These are phyloP conservation scores for Chlamydotis undulata DNA, from an alignment of 2,113 vertebrate species.

Conservation along the genomic window DNA sequence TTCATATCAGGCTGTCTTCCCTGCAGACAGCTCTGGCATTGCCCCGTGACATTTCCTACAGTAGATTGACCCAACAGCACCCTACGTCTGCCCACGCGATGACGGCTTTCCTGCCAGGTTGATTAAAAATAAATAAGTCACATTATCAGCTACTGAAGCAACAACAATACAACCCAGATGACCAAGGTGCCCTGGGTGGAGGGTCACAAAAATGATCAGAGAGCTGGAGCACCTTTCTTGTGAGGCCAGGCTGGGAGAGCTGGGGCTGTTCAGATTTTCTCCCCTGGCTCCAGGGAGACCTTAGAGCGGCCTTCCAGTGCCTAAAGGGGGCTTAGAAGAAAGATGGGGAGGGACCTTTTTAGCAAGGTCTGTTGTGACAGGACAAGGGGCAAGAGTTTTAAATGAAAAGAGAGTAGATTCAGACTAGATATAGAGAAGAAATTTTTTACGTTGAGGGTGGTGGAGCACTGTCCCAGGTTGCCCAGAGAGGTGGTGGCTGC, in stretches of 20 bases:
- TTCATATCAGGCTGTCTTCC: background rate
- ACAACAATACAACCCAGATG: background rate
- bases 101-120: background rate
- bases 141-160: background rate
- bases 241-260: background rate
- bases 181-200: background rate
- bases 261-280: background rate
- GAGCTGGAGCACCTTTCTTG: background rate
- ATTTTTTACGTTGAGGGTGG: rapidly evolving
- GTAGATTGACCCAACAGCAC: background rate
- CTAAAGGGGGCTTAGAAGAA: background rate
- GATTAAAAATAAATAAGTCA: background rate
- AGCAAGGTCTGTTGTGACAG: rapidly evolving
- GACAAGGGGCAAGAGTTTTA: background rate
- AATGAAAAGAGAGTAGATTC: background rate
- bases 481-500: rapidly evolving
- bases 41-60: background rate
- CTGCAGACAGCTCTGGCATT: background rate
- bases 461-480: rapidly evolving
- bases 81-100: rapidly evolving
- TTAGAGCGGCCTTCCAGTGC: rapidly evolving
- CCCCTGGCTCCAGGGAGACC: background rate
- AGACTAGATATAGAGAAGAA: background rate
- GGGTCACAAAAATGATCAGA: rapidly evolving
- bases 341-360: background rate